Percentiles rank a stretch among this genome's conserved stretches.
phyloP scores from a whole-genome alignment of 92 coral and sea anemone species.

The Blastomussa wellsi region DNA sequence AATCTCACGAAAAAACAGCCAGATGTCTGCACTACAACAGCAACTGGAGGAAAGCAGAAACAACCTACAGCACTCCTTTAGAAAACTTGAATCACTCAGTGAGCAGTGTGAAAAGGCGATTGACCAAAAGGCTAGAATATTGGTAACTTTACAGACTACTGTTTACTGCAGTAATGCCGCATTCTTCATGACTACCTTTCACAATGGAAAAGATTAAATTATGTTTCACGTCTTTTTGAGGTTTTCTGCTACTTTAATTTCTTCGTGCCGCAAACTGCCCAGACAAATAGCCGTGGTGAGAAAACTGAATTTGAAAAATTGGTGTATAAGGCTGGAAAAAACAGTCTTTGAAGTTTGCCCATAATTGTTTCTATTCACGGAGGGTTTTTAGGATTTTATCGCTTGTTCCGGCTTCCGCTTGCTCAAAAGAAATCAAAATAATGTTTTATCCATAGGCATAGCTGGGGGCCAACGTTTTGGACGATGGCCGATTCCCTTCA shows the following conservation, averaged over 20 bases:
- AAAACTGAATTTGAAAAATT: background rate
- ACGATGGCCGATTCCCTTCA: no score
- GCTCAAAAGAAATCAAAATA: no score
- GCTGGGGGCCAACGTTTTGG: no score
- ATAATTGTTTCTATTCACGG: no score
- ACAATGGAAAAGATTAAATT: background rate
- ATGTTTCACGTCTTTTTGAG: background rate
- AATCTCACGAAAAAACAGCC: constrained; percentile 35
- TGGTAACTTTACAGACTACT: constrained; percentile 37
- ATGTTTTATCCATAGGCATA: no score
- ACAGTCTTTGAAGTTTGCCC: background rate
- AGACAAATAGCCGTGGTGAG: background rate
- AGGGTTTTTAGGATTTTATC: no score
- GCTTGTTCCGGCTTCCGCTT: no score
- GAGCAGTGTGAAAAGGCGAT: constrained; percentile 59
- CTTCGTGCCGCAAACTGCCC: background rate
- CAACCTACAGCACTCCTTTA: constrained; percentile 47
- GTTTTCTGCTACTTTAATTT: background rate
- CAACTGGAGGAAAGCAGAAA: constrained; percentile 56
- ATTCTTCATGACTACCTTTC: background rate
- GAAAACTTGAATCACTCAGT: constrained; percentile 59
- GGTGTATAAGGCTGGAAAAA: background rate
- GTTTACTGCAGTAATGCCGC: background rate
- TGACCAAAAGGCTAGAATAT: constrained; percentile 55
- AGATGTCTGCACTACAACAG: constrained; percentile 44